These are phyloP conservation scores for Empis livida DNA, from an alignment of 2,888 invertebrate species.

Conservation along the genomic window DNA sequence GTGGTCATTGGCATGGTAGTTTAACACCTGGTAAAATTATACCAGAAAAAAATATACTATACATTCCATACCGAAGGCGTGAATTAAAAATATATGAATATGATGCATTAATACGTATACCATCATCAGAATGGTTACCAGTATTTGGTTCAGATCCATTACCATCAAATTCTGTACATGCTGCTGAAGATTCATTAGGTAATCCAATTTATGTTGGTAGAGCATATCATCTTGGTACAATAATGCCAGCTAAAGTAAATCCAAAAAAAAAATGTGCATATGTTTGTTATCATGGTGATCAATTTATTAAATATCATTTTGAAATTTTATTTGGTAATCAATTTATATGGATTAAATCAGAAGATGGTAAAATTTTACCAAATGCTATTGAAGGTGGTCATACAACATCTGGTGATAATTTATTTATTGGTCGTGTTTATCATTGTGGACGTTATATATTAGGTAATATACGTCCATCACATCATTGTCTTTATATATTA, in stretches of 20 bases:
- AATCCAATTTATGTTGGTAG: conserved; percentile 33
- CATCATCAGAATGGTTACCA: conserved; percentile 26
- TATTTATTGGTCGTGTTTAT: conserved; percentile 43
- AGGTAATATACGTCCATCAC: conserved; percentile 46
- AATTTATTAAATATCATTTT: conserved; percentile 40
- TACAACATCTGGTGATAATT: conserved; percentile 40
- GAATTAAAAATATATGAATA: conserved; percentile 35
- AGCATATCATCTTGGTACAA: conserved; percentile 44
- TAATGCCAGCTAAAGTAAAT: conserved; percentile 49
- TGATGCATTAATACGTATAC: conserved; percentile 34
- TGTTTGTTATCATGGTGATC: conserved; percentile 42
- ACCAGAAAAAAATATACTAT: conserved; percentile 38
- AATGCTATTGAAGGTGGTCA: conserved; percentile 38
- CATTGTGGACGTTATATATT: conserved; percentile 43
- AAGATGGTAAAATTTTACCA: conserved; percentile 39
- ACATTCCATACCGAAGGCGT: conserved; percentile 38
- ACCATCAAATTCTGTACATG: conserved; percentile 29
- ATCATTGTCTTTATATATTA: conserved; percentile 40
- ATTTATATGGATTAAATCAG: conserved; percentile 41
- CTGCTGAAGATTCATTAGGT: conserved; percentile 31
- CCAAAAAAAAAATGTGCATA: conserved; percentile 44
- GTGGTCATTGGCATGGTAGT: conserved; percentile 42
- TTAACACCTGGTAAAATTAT: conserved; percentile 46
- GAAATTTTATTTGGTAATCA: conserved; percentile 42
- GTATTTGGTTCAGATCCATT: conserved; percentile 30